Base-by-base conservation (phyloP, 2,888 invertebrate species). In the Idaea biselata region DNA sequence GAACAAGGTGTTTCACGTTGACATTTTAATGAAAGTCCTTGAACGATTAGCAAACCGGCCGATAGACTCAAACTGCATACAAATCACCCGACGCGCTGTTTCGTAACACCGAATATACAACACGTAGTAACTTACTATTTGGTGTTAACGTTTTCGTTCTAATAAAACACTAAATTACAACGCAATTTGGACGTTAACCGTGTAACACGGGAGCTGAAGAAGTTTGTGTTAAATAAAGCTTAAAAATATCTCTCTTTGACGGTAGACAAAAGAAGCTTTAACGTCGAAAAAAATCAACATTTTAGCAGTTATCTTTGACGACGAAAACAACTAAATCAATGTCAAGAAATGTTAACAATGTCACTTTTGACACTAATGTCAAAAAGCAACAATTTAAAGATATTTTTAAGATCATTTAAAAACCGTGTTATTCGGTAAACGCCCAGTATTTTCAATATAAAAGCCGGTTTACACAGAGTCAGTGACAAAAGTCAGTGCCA, bases 31-130 rank as follows among this genome's bases (percentile, higher is more conserved):
- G 25, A 18, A 55, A 25, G 63, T 62, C 61, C 70, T 69, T 71
- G 67, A 68, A 65, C 73, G 71, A 70, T 71, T 68, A 60, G 75
- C 75, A 77, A 76, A 72, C 77, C 77, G 73, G 75, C 77, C 76
- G 76, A 76, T 76, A 66, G 78, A 75, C 75, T 72, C 69, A 71
- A 74, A 68, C 73, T 70, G 73, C 69, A 71, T 70, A 73, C 68
- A 69, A 68, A 70, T 67, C 68, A 66, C 32, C 55, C 67, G 63
- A 68, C 69, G 67, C 66, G 68, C 55, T 67, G 68, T 65, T 69
- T 67, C 60, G 63, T 58, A 62, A 68, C 62, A 57, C 55, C 54
- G 63, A 63, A 63, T 25, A 66, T 54, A 25, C 31, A 59, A 53
- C 18, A 60, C 14, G 16, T 58, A 32, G 61, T 58, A 18, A 53